Base-by-base conservation (phyloP, 2,888 invertebrate species). In the Choreutis nemorana region DNA sequence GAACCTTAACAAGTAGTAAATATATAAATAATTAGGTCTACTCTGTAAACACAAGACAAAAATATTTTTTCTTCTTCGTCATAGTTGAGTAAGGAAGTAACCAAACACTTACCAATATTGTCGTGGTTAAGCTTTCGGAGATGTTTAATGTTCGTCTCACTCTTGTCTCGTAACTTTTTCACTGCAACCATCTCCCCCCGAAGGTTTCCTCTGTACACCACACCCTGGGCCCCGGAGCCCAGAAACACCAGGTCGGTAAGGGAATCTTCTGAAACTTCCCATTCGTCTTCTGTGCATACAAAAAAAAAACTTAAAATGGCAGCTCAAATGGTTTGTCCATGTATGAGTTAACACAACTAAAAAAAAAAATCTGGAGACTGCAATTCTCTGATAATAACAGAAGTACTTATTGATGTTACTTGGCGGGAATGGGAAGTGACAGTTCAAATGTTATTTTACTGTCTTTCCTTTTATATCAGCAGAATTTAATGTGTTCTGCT, bases 181-280 rank as follows among this genome's bases (percentile, higher is more conserved):
- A 99, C 95, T 12, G 98, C 98, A 8, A 99, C 94, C 48, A 87
- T 87, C 59, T 92, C 90, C 35, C 87, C 89, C 39, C 83, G 86
- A 34, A 94, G 77, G 47, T 84, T 87, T 1, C 96, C 97, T 30
- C 90, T 87, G 67, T 93, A 97, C 1, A 98, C 97, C 1, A 94
- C 91, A 3, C 97, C 97, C 63, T 98, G 97, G 3, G 97, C 96
- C 1, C 98, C 98, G 34, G 94, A 91, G 1, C 97, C 97, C 30
- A 98, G 72, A 87, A 93, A 97, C 49, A 91, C 85, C 31, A 97
- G 77, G 47, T 95, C 91, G 2, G 70, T 89, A 39, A 98, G 92
- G 10, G 86, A 82, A 55, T 97, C 95, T 66, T 95, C 96, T 1
- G 94, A 90, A 37, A 97, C 92, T 70, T 97, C 96, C 97, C 97